Evolutionary conservation across 2,113 vertebrate genomes (phyloP), one percentile per base, ranked within the genome.

Genomic region (Morone saxatilis): DNA sequence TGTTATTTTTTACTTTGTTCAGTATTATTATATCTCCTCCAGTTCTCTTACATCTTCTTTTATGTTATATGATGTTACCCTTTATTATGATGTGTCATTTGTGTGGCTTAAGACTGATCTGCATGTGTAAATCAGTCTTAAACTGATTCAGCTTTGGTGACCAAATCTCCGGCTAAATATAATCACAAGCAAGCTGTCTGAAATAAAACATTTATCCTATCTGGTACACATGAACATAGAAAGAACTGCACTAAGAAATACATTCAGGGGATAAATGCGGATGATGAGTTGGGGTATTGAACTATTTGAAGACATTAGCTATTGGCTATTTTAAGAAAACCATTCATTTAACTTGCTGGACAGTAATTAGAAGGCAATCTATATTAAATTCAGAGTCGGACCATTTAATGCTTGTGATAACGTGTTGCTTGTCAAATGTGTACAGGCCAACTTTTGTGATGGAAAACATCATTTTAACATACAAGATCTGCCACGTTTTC

Each of bases 51-150:
- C 11, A 59, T 72, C 71, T 51, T 79, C 13, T 61, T 43, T 82
- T 88, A 57, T 36, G 54, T 81, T 84, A n/a, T 63, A 72, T 61
- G 22, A 71, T 80, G 68, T 67, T 61, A 76, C 5, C 65, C 16
- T 68, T 70, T 53, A 80, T 71, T 16, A 73, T 63, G 41, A 48
- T 43, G 40, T 70, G 51, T 63, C 45, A 77, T 85, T 78, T 78
- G 63, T 71, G 53, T 75, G 76, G 88, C 86, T 86, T 86, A 81
- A 31, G 65, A 72, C 50, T 84, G 61, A 85, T 84, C 76, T 90
- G 89, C 89, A 91, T 92, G 85, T 73, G 66, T 76, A 76, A 73
- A 81, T 88, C 47, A 63, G 11, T 76, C 40, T 79, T 5, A 59
- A n/a, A 60, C 53, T 73, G 48, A 54, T 68, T 88, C 36, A 56